Conservation (phyloP, 2,113 vertebrate species). For the Anguilla rostrata region DNA sequence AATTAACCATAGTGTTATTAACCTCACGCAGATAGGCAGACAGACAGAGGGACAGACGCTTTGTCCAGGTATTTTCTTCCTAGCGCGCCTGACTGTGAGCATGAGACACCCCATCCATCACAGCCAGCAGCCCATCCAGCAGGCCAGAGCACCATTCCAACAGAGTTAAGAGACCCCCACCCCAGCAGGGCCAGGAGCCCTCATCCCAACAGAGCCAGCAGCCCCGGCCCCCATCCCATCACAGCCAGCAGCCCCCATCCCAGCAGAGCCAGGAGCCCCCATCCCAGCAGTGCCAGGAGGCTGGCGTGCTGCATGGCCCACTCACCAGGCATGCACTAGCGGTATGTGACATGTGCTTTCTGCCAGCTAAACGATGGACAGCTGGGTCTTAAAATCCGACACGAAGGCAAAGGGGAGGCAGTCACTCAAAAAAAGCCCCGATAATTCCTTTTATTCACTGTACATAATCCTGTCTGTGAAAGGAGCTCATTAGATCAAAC, state of each 20-base stretch:
- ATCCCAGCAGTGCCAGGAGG: neutral
- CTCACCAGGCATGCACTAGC: slow-evolving; percentile 40
- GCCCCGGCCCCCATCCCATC: too few relatives aligned
- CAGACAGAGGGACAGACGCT: neutral
- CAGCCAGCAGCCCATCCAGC: too few relatives aligned
- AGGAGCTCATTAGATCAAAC: slow-evolving; percentile 59
- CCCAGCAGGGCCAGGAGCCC: too few relatives aligned
- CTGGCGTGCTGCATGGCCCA: neutral
- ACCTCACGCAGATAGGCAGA: neutral
- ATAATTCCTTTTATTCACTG: slow-evolving; percentile 44
- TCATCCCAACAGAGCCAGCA: too few relatives aligned
- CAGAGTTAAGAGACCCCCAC: too few relatives aligned
- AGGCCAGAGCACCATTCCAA: too few relatives aligned
- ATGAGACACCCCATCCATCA: too few relatives aligned
- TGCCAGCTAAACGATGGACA: slow-evolving; percentile 44
- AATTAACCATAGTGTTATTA: neutral
- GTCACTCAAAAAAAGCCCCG: slow-evolving; percentile 36
- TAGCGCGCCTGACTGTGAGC: neutral
- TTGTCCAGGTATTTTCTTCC: neutral
- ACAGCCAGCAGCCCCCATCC: too few relatives aligned
- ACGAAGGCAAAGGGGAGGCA: slow-evolving; percentile 43
- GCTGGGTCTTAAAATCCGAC: slow-evolving; percentile 43
- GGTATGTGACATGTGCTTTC: slow-evolving; percentile 47
- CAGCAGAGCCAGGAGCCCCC: too few relatives aligned
- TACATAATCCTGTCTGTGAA: slow-evolving; percentile 49